Evolutionary conservation across 2,797 vertebrate species (phyloP).

Genomic region (Phrynocephalus guinanensis): DNA sequence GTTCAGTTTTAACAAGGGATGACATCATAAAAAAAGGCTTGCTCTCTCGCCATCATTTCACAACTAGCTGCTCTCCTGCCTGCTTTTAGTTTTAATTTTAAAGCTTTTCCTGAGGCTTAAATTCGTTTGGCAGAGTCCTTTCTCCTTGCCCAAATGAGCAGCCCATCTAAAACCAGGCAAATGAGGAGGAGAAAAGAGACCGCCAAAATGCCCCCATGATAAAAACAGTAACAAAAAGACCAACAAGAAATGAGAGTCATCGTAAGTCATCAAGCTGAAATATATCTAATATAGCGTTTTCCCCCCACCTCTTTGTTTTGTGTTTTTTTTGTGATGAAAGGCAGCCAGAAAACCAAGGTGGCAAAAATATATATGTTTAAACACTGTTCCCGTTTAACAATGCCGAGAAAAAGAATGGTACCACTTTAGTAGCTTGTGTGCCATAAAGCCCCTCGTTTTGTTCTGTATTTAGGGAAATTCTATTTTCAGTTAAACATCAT

Average conservation of each 20-base stretch:
- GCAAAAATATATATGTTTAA: conserved; percentile 63
- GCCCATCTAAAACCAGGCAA: conserved; percentile 5
- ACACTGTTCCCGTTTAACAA: conserved; percentile 77
- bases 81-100: not conserved
- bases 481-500: conserved; percentile 84
- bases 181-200: not conserved
- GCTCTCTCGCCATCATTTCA: conserved; percentile 51
- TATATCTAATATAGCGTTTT: not conserved
- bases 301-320: conserved; percentile 18
- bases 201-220: not conserved
- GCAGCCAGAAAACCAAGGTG: conserved; percentile 68
- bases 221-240: conserved; percentile 9
- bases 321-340: conserved; percentile 15
- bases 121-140: conserved; percentile 5
- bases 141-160: not conserved
- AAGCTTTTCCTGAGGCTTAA: not conserved
- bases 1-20: conserved; percentile 58
- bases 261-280: not conserved
- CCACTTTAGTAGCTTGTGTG: conserved; percentile 74
- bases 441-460: conserved; percentile 73
- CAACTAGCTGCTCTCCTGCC: not conserved
- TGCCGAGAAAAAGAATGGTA: conserved; percentile 72
- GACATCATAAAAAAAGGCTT: conserved; percentile 63
- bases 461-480: conserved; percentile 83
- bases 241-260: conserved; percentile 4